Conservation (phyloP, 1,140 invertebrate genomes). For the Drosophila jambulina region DNA sequence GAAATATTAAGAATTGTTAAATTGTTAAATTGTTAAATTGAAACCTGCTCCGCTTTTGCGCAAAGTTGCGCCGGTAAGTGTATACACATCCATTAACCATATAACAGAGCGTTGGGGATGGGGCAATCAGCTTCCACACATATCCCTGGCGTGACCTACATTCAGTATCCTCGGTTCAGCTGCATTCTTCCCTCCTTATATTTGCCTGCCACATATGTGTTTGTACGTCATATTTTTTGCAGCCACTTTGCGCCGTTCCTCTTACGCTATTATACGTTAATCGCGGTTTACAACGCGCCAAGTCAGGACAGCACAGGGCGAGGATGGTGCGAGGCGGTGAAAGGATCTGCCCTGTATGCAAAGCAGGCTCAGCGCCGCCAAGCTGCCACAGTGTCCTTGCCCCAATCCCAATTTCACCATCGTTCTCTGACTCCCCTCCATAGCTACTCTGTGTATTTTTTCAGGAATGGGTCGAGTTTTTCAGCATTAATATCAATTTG, state of each 20-base stretch:
- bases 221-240: constrained; percentile 39
- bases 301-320: constrained; percentile 25
- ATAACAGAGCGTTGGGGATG: neutral
- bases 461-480: constrained; percentile 51
- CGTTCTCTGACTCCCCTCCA: neutral
- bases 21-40: constrained; percentile 14
- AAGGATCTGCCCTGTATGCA: constrained; percentile 43
- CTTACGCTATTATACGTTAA: constrained; percentile 72
- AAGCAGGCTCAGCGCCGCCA: constrained; percentile 47
- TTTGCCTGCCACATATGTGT: constrained; percentile 37
- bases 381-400: constrained; percentile 21
- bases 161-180: constrained; percentile 31
- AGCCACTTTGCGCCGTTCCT: constrained; percentile 46
- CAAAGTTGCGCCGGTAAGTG: constrained; percentile 7
- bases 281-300: constrained; percentile 69
- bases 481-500: constrained; percentile 80
- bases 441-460: constrained; percentile 32
- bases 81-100: constrained; percentile 15
- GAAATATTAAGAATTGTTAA: constrained; percentile 2
- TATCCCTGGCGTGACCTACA: constrained; percentile 67
- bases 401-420: constrained; percentile 10
- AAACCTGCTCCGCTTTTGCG: constrained; percentile 1
- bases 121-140: constrained; percentile 12
- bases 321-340: constrained; percentile 10
- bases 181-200: constrained; percentile 26